phyloP scores from a whole-genome alignment of 2,797 vertebrate species.

The Enteromius unitaeniatus region DNA sequence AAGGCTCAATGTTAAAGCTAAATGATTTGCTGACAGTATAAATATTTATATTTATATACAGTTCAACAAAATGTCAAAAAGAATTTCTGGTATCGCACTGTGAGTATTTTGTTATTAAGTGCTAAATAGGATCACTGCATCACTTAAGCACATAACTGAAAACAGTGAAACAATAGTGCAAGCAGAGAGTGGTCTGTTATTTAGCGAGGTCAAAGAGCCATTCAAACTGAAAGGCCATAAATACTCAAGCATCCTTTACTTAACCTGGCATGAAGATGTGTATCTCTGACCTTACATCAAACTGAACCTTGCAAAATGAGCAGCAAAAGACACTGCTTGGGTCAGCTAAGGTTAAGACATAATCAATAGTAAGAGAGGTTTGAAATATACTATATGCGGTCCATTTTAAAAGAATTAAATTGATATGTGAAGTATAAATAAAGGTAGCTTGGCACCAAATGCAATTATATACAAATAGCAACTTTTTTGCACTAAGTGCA shows the following conservation, averaged over 20 bases:
- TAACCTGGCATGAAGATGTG: constrained; percentile 8
- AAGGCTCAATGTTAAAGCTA: neutral
- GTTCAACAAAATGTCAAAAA: neutral
- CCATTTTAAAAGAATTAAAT: neutral
- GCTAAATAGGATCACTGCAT: neutral
- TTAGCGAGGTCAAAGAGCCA: neutral
- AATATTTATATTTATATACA: neutral
- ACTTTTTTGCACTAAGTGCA: neutral
- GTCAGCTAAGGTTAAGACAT: neutral
- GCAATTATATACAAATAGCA: neutral
- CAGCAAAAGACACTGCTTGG: neutral
- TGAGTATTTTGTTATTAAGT: neutral
- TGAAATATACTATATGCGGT: neutral
- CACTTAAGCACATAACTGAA: neutral
- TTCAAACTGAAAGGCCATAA: constrained; percentile 18
- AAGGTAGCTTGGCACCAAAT: neutral
- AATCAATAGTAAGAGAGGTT: neutral
- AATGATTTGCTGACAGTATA: neutral
- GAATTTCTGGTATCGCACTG: neutral
- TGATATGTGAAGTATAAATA: neutral
- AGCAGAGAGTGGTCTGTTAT: constrained; percentile 8
- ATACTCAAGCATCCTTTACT: constrained; percentile 32
- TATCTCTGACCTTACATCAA: constrained; percentile 5
- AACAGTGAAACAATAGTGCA: neutral
- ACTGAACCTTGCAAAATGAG: constrained; percentile 9